Evolutionary conservation across 2,113 vertebrate genomes (phyloP).

Genomic region (Merops nubicus): DNA sequence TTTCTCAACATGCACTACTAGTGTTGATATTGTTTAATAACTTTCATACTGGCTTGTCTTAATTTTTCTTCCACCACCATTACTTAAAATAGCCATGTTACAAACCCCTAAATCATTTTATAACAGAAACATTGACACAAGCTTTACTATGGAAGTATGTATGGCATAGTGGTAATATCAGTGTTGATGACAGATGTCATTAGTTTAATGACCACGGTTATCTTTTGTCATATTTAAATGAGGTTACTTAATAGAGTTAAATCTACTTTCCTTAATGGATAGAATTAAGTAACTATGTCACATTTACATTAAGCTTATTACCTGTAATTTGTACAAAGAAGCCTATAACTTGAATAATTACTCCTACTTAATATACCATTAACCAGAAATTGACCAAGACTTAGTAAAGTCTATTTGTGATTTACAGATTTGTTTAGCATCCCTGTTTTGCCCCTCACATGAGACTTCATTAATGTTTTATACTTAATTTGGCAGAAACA

Average conservation of each 20-base stretch:
- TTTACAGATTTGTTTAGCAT: slow-evolving; percentile 9
- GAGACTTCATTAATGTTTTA: slow-evolving; percentile 4
- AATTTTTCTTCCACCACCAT: not conserved
- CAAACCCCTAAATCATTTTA: not conserved
- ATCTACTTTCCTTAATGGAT: slow-evolving; percentile 57
- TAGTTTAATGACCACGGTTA: slow-evolving; percentile 55
- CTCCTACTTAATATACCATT: slow-evolving; percentile 39
- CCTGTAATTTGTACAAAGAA: slow-evolving; percentile 61
- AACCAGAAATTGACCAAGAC: slow-evolving; percentile 38
- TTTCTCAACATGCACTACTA: not conserved
- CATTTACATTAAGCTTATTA: slow-evolving; percentile 54
- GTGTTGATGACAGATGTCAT: slow-evolving; percentile 53
- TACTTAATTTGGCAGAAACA: not conserved
- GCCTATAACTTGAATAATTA: slow-evolving; percentile 48
- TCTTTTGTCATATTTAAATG: slow-evolving; percentile 52
- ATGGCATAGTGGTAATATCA: not conserved
- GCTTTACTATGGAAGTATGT: not conserved
- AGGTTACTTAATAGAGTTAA: slow-evolving; percentile 47
- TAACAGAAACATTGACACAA: not conserved
- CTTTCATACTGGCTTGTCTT: not conserved
- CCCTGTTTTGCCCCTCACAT: not conserved
- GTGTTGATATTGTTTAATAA: not conserved
- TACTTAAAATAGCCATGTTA: not conserved
- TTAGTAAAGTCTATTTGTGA: not conserved
- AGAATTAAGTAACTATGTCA: slow-evolving; percentile 68